A percentile compares a stretch with the other conserved stretches of the same genome.
Conservation (phyloP, 2,797 vertebrate species). For the Chromis chromis region DNA sequence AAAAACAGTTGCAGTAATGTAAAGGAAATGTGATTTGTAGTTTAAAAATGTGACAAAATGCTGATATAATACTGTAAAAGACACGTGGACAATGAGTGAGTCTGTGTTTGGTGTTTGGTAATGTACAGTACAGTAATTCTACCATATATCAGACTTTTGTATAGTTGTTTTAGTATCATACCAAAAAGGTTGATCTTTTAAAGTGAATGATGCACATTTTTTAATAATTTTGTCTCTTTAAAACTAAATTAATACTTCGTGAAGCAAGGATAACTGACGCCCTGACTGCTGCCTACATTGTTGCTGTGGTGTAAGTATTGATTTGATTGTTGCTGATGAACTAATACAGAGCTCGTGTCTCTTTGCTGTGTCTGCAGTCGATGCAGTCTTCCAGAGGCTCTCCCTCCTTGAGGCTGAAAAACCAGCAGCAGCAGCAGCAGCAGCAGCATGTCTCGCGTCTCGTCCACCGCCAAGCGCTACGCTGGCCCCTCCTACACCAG, state of each 20-base stretch:
- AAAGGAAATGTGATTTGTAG: not conserved
- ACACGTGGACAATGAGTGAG: not conserved
- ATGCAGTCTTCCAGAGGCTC: slow-evolving; percentile 87
- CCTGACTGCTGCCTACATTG: slow-evolving; percentile 28
- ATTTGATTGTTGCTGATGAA: slow-evolving; percentile 57
- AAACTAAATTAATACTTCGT: slow-evolving; percentile 7
- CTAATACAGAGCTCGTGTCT: slow-evolving; percentile 56
- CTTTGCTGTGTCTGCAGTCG: slow-evolving; percentile 84
- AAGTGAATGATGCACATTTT: slow-evolving; percentile 5
- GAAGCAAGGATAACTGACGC: slow-evolving; percentile 28
- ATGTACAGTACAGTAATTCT: not conserved
- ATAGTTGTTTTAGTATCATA: too few species aligned
- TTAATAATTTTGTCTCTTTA: slow-evolving; percentile 26
- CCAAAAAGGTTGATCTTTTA: too few species aligned
- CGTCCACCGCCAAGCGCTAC: slow-evolving; percentile 94
- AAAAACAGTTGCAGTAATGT: not conserved
- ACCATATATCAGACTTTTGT: not conserved
- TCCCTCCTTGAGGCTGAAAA: slow-evolving; percentile 82
- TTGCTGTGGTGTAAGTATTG: slow-evolving; percentile 50
- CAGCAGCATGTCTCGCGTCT: slow-evolving; percentile 91
- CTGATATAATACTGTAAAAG: not conserved
- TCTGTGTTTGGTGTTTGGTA: not conserved
- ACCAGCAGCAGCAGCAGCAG: slow-evolving; percentile 71
- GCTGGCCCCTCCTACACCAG: slow-evolving; percentile 89
- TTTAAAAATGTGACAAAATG: not conserved